Percentiles rank a stretch among this genome's conserved stretches.
phyloP scores from a whole-genome alignment of 2,797 vertebrate species.

The Poecilia picta region DNA sequence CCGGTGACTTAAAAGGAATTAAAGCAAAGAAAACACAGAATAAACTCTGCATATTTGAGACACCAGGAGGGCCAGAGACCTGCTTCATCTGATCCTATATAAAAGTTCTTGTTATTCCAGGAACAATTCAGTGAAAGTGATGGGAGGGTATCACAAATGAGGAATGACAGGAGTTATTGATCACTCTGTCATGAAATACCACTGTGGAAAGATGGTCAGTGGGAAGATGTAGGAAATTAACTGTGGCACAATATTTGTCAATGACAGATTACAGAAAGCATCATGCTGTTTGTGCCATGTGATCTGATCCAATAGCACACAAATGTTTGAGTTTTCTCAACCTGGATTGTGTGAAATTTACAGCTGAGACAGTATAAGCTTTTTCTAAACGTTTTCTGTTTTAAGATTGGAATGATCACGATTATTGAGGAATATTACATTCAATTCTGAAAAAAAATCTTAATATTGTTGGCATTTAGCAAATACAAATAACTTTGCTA shows the following conservation, averaged over 20 bases:
- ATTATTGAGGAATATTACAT: neutral
- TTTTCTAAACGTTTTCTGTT: neutral
- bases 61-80: neutral
- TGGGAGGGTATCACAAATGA: slow-evolving; percentile 46
- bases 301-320: neutral
- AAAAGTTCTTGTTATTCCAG: slow-evolving; percentile 22
- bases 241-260: slow-evolving; percentile 14
- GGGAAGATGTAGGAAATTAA: slow-evolving; percentile 12
- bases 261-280: slow-evolving; percentile 19
- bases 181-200: slow-evolving; percentile 61
- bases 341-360: neutral
- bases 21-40: neutral
- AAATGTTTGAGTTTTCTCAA: neutral
- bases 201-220: slow-evolving; percentile 42
- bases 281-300: neutral
- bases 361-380: neutral
- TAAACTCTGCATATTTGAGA: slow-evolving; percentile 44
- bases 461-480: neutral
- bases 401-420: neutral
- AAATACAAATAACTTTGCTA: neutral
- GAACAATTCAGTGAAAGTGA: slow-evolving; percentile 24
- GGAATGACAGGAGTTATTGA: slow-evolving; percentile 66
- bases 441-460: neutral
- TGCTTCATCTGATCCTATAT: neutral
- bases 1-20: neutral